Base-by-base conservation (phyloP, 2,888 invertebrate genomes). In the Campoletis raptor region DNA sequence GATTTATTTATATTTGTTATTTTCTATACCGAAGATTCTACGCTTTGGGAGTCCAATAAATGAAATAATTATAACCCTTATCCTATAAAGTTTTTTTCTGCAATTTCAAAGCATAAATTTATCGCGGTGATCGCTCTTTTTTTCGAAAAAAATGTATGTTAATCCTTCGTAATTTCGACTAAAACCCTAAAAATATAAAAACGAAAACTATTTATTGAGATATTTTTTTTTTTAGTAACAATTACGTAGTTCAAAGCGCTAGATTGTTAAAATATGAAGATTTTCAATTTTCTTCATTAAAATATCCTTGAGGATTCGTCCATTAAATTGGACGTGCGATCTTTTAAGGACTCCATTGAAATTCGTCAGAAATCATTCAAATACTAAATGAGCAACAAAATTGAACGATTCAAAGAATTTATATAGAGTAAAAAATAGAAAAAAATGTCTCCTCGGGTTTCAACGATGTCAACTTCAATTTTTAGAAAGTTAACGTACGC, bases 11-110 rank as follows among this genome's bases (percentile, higher is more conserved):
- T 42, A 72, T 30, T 37, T 15, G 61, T 15, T 61, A 79, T 52
- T 82, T 78, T 82, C 15, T 42, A 72, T 82, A 54, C 76, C 18
- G 76, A 70, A 79, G 70, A 80, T 61, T 52, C 66, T 76, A 73
- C 30, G 76, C 85, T 85, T 82, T 85, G 85, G 82, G 72, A 74
- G 69, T 78, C 72, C 61, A 30, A 61, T 15, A 15, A 61, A 61
- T 61, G 15, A 61, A 61, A 61, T 30, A 61, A 30, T 1, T 9
- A 30, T 30, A 61, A 30, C 61, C 61, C 61, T 61, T 30, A 30
- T 61, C 61, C 61, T 61, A 30, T 15, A 24, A n/a, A 30, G 15
- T 30, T 61, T 30, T 6, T 30, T 61, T 30, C 30, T 15, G 30
- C 30, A 61, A 24, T 57, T 57, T 57, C 3, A 21, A 24, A 57